Evolutionary conservation across 1,140 invertebrate species (phyloP), one percentile per base, ranked within the genome.

Genomic region (Eulimnadia texana): DNA sequence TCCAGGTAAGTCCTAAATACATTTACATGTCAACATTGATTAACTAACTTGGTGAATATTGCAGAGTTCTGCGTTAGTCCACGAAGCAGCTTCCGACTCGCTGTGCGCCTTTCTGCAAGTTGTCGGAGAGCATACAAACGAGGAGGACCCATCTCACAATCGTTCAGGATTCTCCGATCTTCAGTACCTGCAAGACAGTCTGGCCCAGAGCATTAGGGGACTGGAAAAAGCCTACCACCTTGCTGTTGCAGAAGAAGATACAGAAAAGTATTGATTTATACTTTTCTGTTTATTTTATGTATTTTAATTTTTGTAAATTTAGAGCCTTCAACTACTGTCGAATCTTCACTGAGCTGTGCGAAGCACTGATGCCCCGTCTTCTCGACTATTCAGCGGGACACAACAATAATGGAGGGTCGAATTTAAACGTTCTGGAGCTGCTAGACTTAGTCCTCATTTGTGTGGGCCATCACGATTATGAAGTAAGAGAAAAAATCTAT

Each of bases 391-490:
- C 33, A 42, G 22, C 24, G 19, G 29, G 50, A 19, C 20, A 54
- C 9, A 68, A 69, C 28, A 70, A 71, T 59, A 73, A 78, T 42
- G 72, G 60, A 51, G 76, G 73, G 29, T 69, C 79, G 33, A 16
- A 16, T 42, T 16, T 9, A 6, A 78, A 92, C 73, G 84, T 90
- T 27, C 78, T 96, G 33, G 85, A 88, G 71, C 82, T 88, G 13
- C 74, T 99, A 58, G 90, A 98, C 71, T 76, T 95, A 67, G 82
- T 96, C 28, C 75, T 98, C 11, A 82, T 87, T 9, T 96, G 94
- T 77, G 88, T 92, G 47, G 90, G 91, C 0, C 93, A 98, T 78
- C 92, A 97, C 73, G 93, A 98, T 73, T 98, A 95, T 77, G 93
- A 92, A 73, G 88, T 89, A 67, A 73, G 70, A 27, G 1, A 10